Base-by-base conservation (phyloP, 2,797 vertebrate species). In the Rhinophrynus dorsalis region DNA sequence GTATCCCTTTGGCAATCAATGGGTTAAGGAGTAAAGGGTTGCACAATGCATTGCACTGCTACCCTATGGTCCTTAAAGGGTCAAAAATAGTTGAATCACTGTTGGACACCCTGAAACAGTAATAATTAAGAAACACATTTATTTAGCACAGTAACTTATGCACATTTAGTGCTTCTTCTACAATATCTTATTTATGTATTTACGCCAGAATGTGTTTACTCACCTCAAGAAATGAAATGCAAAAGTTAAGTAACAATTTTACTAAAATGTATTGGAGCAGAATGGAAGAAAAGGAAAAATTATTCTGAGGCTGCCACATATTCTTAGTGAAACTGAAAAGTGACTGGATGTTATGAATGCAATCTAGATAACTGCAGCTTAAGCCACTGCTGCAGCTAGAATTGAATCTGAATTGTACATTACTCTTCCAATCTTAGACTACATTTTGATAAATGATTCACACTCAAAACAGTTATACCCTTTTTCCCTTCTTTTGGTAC, bases 391-490 rank as follows among this genome's bases (percentile, higher is more conserved):
- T 65, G 47, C 6, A 42, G 24, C 69, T 74, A 59, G 26, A 13
- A 59, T 40, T 66, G 45, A 71, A 65, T 68, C 5, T 33, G 50
- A 71, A 69, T 23, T 69, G 15, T 24, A 12, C 60, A 26, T 74
- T 70, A 47, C 6, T 69, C 38, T 74, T 69, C 35, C 57, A 26
- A 29, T 77, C 47, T 76, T 73, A 38, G 67, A 40, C 52, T 30
- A 60, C n/a, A 51, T 76, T 76, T 75, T 76, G 79, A 70, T 57
- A 72, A 75, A 70, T 70, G 29, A 58, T 35, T 55, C 33, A 2
- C 60, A 20, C 8, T 18, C 71, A 9, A 10, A 76, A 65, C 13
- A 24, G 52, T 1, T 18, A 27, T 0, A n/a, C 5, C 64, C 42
- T 5, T 59, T 69, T 56, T 55, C 57, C 38, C 18, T 67, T 13